Percentiles rank a stretch among this genome's conserved stretches.
Conservation (phyloP, 2,888 invertebrate genomes). For the Odontothrips loti region DNA sequence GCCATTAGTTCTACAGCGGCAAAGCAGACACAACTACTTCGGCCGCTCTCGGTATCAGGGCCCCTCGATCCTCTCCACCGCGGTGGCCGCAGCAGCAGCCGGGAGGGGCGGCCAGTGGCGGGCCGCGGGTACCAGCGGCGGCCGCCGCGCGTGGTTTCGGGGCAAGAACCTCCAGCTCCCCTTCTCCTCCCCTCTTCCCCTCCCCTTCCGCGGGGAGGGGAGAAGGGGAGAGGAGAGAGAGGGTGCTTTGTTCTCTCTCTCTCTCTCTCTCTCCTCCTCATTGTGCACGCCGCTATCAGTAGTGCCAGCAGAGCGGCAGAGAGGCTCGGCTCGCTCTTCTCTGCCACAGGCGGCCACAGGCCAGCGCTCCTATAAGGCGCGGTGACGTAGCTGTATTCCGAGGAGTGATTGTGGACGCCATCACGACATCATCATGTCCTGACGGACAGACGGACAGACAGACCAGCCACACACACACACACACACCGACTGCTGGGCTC, state of each 20-base stretch:
- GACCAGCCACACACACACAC: no score
- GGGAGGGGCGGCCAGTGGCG: not conserved
- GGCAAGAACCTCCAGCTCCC: not conserved
- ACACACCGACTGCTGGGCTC: no score
- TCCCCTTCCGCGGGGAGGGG: not conserved
- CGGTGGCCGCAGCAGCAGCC: not conserved
- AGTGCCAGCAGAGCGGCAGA: not conserved
- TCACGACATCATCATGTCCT: no score
- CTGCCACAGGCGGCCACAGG: no score
- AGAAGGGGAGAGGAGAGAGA: not conserved
- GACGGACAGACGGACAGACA: no score
- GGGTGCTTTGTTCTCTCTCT: not conserved
- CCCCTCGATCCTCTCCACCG: not conserved
- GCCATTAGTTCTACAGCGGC: not conserved
- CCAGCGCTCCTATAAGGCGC: not conserved
- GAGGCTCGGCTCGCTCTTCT: not conserved
- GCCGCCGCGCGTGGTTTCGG: not conserved
- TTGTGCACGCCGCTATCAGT: constrained; percentile 4
- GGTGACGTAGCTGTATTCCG: constrained; percentile 10
- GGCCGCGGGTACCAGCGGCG: not conserved
- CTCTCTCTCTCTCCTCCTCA: not conserved
- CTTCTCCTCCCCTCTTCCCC: not conserved
- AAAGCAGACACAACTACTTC: not conserved
- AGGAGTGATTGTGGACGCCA: not conserved
- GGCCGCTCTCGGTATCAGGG: no score